Conservation (phyloP, 2,113 vertebrate genomes). For the Sturnira hondurensis region DNA sequence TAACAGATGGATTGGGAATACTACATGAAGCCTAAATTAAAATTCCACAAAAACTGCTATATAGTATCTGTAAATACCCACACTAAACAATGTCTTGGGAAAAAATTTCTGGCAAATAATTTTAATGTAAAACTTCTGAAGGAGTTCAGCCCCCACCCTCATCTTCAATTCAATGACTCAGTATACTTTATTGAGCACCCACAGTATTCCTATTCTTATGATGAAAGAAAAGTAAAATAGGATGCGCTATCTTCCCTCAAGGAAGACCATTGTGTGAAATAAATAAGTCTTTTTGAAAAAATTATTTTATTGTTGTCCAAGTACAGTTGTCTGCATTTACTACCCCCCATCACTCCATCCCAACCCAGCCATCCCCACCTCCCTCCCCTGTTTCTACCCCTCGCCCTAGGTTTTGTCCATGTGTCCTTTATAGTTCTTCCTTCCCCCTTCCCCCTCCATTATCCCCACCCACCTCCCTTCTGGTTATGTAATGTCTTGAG, state of each 20-base stretch:
- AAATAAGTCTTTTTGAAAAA: too few species aligned
- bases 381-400: too few species aligned
- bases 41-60: constrained; percentile 69
- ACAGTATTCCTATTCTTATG: background rate
- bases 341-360: too few species aligned
- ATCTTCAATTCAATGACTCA: background rate
- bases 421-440: too few species aligned
- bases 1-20: constrained; percentile 76
- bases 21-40: constrained; percentile 67
- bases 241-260: background rate
- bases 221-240: background rate
- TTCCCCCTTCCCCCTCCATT: too few species aligned
- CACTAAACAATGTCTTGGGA: constrained; percentile 58
- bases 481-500: background rate
- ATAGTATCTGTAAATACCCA: constrained; percentile 69
- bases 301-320: too few species aligned
- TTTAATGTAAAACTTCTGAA: constrained; percentile 47
- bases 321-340: too few species aligned
- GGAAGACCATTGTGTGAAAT: background rate
- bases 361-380: too few species aligned
- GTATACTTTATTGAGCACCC: background rate
- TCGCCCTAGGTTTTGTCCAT: too few species aligned
- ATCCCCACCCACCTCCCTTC: too few species aligned
- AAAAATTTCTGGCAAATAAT: constrained; percentile 44
- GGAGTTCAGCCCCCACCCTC: background rate